Conservation (phyloP, 2,113 vertebrate species). For the Tursiops truncatus region DNA sequence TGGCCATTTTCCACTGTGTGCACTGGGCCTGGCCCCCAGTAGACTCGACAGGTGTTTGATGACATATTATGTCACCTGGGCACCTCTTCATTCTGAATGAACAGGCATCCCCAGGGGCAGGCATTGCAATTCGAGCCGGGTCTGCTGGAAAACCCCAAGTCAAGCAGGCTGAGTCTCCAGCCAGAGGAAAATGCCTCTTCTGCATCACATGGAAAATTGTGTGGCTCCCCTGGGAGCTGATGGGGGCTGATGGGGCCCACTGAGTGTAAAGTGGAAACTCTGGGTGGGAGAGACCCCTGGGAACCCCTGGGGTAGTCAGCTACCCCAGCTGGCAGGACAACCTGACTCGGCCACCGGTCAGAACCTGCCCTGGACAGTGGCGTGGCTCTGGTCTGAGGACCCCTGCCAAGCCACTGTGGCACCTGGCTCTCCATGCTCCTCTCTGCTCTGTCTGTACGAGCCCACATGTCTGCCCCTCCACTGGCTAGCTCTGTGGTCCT, state of each 20-base stretch:
- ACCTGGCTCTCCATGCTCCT: not conserved
- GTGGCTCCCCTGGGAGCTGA: constrained; percentile 27
- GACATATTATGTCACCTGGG: accelerated
- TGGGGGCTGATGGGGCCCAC: not conserved
- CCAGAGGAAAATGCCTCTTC: not conserved
- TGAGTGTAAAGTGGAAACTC: constrained; percentile 59
- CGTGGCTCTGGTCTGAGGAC: not conserved
- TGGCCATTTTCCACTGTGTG: not conserved
- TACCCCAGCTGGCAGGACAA: not conserved
- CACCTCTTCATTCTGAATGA: not conserved
- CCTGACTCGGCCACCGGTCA: not conserved
- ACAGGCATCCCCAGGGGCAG: not conserved
- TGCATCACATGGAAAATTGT: not conserved
- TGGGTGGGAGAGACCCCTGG: not conserved
- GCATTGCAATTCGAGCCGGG: not conserved
- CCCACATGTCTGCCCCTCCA: too few relatives aligned
- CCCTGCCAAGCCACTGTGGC: too few relatives aligned
- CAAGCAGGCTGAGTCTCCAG: not conserved
- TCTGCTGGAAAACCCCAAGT: not conserved
- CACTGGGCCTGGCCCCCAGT: not conserved
- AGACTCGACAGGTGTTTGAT: not conserved
- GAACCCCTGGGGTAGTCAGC: not conserved
- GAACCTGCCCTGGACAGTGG: not conserved
- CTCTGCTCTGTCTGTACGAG: not conserved
- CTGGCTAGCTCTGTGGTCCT: not conserved